phyloP scores from a whole-genome alignment of 2,113 vertebrate species.

The Cromileptes altivelis region DNA sequence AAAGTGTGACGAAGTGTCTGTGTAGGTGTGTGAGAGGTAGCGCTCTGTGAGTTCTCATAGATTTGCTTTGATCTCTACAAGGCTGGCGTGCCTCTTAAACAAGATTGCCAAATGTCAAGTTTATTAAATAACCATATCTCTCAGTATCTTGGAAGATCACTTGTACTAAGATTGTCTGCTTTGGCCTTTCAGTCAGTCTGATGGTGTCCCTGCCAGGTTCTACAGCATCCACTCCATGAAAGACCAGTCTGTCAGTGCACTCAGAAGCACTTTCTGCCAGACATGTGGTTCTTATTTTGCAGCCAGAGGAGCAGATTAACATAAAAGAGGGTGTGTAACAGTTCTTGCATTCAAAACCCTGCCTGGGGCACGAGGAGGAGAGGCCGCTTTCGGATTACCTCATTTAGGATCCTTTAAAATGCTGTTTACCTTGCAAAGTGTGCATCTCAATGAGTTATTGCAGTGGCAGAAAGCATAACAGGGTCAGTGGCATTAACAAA shows the following conservation, averaged over 20 bases:
- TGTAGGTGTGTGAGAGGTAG: not conserved
- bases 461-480: slow-evolving; percentile 61
- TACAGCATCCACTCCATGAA: slow-evolving; percentile 75
- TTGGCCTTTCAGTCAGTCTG: slow-evolving; percentile 28
- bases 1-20: not conserved
- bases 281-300: slow-evolving; percentile 88
- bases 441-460: slow-evolving; percentile 81
- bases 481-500: slow-evolving; percentile 65
- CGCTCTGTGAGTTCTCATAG: slow-evolving; percentile 6
- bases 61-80: slow-evolving; percentile 31
- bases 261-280: slow-evolving; percentile 71
- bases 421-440: slow-evolving; percentile 85
- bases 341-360: slow-evolving; percentile 79
- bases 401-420: slow-evolving; percentile 84
- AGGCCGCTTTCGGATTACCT: slow-evolving; percentile 80
- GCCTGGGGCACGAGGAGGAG: slow-evolving; percentile 76
- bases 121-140: slow-evolving; percentile 61
- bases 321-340: slow-evolving; percentile 86
- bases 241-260: slow-evolving; percentile 77
- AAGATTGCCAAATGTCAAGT: slow-evolving; percentile 39
- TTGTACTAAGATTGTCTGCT: slow-evolving; percentile 34
- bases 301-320: slow-evolving; percentile 83
- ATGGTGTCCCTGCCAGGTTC: slow-evolving; percentile 55
- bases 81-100: slow-evolving; percentile 8
- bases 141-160: slow-evolving; percentile 40